Conservation (phyloP, 2,113 vertebrate genomes). For the Lathamus discolor region DNA sequence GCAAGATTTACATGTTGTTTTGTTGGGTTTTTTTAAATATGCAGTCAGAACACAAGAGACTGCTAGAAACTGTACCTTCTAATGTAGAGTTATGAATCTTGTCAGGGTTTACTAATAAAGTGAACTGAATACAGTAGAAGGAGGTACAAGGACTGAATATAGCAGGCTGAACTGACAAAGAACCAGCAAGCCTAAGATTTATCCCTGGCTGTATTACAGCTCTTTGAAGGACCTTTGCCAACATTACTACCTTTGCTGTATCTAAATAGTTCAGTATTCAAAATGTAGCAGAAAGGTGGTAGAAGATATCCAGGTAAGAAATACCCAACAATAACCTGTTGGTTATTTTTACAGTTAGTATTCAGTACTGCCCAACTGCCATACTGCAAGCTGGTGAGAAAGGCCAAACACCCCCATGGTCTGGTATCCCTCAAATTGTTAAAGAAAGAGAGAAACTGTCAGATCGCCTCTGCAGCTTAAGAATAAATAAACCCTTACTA, state of each 20-base stretch:
- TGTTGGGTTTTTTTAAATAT: neutral
- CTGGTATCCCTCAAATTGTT: neutral
- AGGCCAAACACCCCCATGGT: neutral
- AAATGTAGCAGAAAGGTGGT: neutral
- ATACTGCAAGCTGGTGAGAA: neutral
- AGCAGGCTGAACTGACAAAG: neutral
- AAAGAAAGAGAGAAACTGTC: neutral
- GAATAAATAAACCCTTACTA: conserved; percentile 37
- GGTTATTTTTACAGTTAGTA: neutral
- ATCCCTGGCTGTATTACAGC: neutral
- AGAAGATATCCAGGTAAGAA: neutral
- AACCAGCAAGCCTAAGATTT: neutral
- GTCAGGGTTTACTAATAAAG: neutral
- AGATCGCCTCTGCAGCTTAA: neutral
- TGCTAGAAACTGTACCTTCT: neutral
- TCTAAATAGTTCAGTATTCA: neutral
- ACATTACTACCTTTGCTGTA: neutral
- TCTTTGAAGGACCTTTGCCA: neutral
- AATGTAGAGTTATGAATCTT: neutral
- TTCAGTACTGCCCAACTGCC: neutral
- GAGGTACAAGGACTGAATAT: neutral
- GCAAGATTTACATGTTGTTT: neutral
- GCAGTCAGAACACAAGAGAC: neutral
- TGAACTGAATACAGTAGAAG: neutral
- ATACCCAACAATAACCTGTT: neutral